Base-by-base conservation (phyloP, 2,888 invertebrate species). In the Elysia crispata region DNA sequence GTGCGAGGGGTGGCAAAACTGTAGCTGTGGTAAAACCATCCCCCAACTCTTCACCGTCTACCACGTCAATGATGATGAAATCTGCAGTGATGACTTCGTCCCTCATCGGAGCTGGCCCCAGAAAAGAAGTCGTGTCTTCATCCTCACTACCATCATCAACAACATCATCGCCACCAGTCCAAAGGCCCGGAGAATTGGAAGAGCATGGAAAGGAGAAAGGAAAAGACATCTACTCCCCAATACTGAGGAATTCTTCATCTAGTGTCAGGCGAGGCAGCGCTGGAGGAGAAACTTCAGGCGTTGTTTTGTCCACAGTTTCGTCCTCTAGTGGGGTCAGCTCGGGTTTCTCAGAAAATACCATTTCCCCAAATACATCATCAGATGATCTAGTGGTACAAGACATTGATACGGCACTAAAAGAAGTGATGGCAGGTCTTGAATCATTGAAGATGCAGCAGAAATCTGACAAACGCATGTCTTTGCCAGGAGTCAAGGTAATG, bases 361-460 rank as follows among this genome's bases (percentile, higher is more conserved):
- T 57, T 8, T 67, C 72, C 11, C 30, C 76, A 15, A 76, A 75
- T 50, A 77, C 78, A 20, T 67, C 77, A 0, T 76, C 81, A 6
- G 82, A 81, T 28, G 81, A 79, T 31, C 73, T 82, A 62, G 70
- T 77, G 31, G 76, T 80, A 57, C 5, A 41, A 41, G 91, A 91
- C 82, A 91, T 92, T 78, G 92, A 92, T 83, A 87, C 84, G 66
- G 92, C 92, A n/a, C 84, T 92, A 66, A 91, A 92, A 20, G 91
- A 92, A 83, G 91, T 92, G 28, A 91, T 91, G 88, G 91, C 90
- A 0, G 91, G 91, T 31, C 86, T 92, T 31, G 86, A 91, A 77
- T 89, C 89, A 0, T 83, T 92, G 77, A 91, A 92, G 83, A 87
- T 90, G 84, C 90, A 91, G 83, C 91, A 90, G 80, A 84, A 86